Evolutionary conservation across 92 coral and sea anemone genomes (phyloP).

Genomic region (Phymanthus crucifer): DNA sequence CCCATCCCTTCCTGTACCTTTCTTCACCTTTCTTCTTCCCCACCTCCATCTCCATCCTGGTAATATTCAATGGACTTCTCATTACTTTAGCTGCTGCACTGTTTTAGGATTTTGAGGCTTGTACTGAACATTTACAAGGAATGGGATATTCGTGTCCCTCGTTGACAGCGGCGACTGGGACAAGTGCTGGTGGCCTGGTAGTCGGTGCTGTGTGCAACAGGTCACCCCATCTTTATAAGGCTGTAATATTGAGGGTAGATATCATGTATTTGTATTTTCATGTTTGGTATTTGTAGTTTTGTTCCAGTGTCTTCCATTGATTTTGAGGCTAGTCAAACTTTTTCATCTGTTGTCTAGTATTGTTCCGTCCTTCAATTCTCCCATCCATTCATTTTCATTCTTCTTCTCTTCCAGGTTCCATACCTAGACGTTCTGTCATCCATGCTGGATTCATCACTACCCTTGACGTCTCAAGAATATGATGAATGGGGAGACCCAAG

Average conservation of each 20-base stretch:
- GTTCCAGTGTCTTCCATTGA: neutral
- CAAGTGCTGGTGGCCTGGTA: slow-evolving; percentile 91
- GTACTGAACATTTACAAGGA: slow-evolving; percentile 64
- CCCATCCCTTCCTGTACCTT: too few relatives aligned
- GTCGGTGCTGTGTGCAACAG: slow-evolving; percentile 88
- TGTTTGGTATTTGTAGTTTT: neutral
- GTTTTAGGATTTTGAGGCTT: slow-evolving; percentile 92
- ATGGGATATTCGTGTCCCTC: slow-evolving; percentile 81
- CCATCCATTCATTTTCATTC: neutral
- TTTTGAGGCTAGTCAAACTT: neutral
- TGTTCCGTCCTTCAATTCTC: neutral
- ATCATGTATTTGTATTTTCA: neutral
- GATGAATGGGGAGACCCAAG: slow-evolving; percentile 98
- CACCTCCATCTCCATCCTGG: too few relatives aligned
- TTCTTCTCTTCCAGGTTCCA: slow-evolving; percentile 61
- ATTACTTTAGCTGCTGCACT: neutral
- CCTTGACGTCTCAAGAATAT: slow-evolving; percentile 89
- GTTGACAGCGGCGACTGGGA: slow-evolving; percentile 86
- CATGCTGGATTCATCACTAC: slow-evolving; percentile 88
- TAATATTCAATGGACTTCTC: too few relatives aligned
- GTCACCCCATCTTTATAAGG: slow-evolving; percentile 80
- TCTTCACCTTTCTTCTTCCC: too few relatives aligned
- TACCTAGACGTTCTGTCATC: slow-evolving; percentile 84
- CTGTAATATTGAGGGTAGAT: slow-evolving; percentile 80
- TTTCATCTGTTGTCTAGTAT: neutral